Evolutionary conservation across 2,797 vertebrate species (phyloP), one percentile per base, ranked within the genome.

Genomic region (Graptemys geographica): DNA sequence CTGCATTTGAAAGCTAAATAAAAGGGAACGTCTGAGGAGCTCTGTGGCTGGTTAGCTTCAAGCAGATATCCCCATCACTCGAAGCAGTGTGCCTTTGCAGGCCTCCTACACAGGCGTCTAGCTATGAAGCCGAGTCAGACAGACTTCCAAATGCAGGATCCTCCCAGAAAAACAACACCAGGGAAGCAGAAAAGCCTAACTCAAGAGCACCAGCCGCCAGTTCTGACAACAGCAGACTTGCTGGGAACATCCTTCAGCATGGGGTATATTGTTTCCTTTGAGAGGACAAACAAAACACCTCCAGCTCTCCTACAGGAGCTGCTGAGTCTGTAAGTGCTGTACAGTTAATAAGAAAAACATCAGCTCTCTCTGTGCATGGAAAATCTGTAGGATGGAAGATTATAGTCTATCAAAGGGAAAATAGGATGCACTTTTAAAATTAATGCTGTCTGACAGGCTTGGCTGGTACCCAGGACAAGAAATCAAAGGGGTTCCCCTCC

Each of bases 221-320:
- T 21, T n/a, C 27, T 2, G 1, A 52, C 59, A 81, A 52, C 11
- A 1, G 44, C 53, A 88, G 31, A 25, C 51, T 52, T 65, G 56
- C 18, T 4, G 1, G 47, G 33, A 88, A 13, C 31, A 21, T 1
- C 1, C 13, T 44, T 18, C 51, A 27, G 2, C 13, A 1, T 4
- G 21, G 1, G 19, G 52, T 8, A 0, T 3, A 0, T 3, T 1
- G 10, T 6, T 2, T 5, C 11, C 72, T n/a, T 11, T 2, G 0
- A 0, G 2, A 41, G 69, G 44, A 7, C 33, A 16, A 4, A 1
- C 5, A 11, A 25, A 55, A 31, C 2, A 0, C 6, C 21, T 55
- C 5, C n/a, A 51, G 37, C 47, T 21, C 33, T 15, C 31, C n/a
- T 1, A 7, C 9, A 1, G 0, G 59, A 49, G 69, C 69, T 21